phyloP scores from a whole-genome alignment of 2,888 invertebrate genomes.

The Ochropacha duplaris region DNA sequence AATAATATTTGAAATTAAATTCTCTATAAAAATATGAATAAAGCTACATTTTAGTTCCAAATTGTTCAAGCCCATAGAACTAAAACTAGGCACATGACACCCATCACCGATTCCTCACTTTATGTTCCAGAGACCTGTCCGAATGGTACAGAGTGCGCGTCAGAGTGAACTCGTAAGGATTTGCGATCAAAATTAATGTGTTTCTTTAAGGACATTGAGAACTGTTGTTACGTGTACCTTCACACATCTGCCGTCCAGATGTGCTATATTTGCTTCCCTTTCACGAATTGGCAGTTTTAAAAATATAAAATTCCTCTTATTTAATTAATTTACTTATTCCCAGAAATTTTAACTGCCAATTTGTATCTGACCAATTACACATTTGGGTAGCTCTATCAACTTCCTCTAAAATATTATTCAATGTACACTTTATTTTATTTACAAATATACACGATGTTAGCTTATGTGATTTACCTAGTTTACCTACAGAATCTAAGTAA shows the following conservation, averaged over 20 bases:
- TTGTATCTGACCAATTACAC: constrained; percentile 53
- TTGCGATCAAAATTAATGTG: constrained; percentile 78
- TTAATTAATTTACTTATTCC: constrained; percentile 20
- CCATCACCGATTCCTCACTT: constrained; percentile 74
- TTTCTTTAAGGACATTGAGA: constrained; percentile 74
- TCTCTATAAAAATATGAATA: not conserved
- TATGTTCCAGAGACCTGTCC: constrained; percentile 86
- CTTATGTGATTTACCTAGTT: constrained; percentile 3
- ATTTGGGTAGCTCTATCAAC: constrained; percentile 61
- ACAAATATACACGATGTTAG: constrained; percentile 1
- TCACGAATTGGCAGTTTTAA: constrained; percentile 75
- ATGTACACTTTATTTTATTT: not conserved
- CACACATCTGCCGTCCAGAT: constrained; percentile 80
- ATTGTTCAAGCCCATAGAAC: constrained; percentile 1
- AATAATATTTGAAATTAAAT: not conserved
- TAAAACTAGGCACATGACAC: constrained; percentile 54
- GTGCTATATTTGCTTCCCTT: constrained; percentile 74
- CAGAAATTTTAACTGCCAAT: constrained; percentile 62
- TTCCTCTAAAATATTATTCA: constrained; percentile 45
- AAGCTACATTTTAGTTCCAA: constrained; percentile 7
- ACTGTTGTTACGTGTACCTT: constrained; percentile 80
- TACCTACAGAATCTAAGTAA: not conserved
- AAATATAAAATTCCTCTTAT: constrained; percentile 24
- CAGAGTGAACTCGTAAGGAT: constrained; percentile 93
- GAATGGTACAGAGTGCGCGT: constrained; percentile 93